Evolutionary conservation across 2,797 vertebrate genomes (phyloP).

Genomic region (Anabacerthia variegaticeps): DNA sequence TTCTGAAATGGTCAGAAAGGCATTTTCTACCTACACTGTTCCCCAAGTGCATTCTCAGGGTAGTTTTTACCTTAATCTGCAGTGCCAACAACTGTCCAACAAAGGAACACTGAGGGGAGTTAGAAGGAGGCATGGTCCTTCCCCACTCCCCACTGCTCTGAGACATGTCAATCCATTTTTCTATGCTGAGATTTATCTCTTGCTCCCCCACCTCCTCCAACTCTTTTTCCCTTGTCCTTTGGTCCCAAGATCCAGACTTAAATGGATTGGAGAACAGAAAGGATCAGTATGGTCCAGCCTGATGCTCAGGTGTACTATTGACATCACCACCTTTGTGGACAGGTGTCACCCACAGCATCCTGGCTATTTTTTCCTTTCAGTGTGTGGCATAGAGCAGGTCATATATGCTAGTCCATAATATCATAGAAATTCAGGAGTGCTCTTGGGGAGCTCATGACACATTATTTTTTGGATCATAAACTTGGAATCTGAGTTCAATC

Average conservation of each 20-base stretch:
- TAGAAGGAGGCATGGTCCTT: neutral
- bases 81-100: neutral
- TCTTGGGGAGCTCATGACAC: neutral
- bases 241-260: neutral
- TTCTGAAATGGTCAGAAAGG: neutral
- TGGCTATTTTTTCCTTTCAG: neutral
- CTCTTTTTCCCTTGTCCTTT: neutral
- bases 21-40: neutral
- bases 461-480: neutral
- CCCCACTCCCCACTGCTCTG: accelerated
- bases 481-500: neutral
- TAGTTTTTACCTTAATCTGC: neutral
- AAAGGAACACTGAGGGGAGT: neutral
- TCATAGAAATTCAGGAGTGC: neutral
- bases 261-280: neutral
- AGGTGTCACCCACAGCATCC: neutral
- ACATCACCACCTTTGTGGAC: neutral
- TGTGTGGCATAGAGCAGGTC: neutral
- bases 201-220: neutral
- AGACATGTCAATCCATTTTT: neutral
- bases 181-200: neutral
- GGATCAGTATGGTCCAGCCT: neutral
- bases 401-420: neutral
- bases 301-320: neutral
- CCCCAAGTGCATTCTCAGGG: neutral